Evolutionary conservation across 2,888 invertebrate species (phyloP), one percentile per base, ranked within the genome.

Genomic region (Oscheius sp.): DNA sequence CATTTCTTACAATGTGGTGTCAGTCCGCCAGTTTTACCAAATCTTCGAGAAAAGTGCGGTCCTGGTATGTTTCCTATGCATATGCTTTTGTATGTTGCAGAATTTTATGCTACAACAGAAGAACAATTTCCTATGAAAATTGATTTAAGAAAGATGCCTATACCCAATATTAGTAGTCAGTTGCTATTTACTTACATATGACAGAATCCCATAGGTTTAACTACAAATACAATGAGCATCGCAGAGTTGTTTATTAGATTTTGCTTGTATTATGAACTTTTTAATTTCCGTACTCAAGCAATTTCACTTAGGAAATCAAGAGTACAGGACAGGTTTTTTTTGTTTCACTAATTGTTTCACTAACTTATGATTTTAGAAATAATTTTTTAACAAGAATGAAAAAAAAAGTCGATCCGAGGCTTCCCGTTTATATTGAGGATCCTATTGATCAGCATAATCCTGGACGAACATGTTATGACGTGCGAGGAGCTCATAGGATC

Each of bases 371-470:
- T 47, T 22, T 22, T 4, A 47, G 47, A 22, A 22, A n/a, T n/a
- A n/a, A n/a, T 9, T 9, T 3, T 17, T 41, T 9, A 9, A 9
- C 4, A 41, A 0, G 20, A 41, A 20, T n/a, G n/a, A n/a, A 6
- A 32, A 17, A 54, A 5, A 54, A 36, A n/a, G 0, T 4, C 12
- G 0, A 32, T 33, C 17, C 24, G 1, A 2, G 20, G 9, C 24
- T 0, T 36, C 28, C 30, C 20, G 28, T n/a, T 17, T 83, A 71
- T 66, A 80, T 85, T 47, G 81, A 85, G 67, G 85, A 85, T 54
- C 85, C 85, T 20, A 85, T 80, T 66, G 85, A 85, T 61, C 63
- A 67, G 24, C 74, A 76, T 50, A 85, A 85, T 68, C 82, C 85
- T 1, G 85, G 83, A 56, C 49, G 77, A 61, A 74, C 73, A 17